Evolutionary conservation across 2,113 vertebrate genomes (phyloP), one percentile per base, ranked within the genome.

Genomic region (Festucalex cinctus): DNA sequence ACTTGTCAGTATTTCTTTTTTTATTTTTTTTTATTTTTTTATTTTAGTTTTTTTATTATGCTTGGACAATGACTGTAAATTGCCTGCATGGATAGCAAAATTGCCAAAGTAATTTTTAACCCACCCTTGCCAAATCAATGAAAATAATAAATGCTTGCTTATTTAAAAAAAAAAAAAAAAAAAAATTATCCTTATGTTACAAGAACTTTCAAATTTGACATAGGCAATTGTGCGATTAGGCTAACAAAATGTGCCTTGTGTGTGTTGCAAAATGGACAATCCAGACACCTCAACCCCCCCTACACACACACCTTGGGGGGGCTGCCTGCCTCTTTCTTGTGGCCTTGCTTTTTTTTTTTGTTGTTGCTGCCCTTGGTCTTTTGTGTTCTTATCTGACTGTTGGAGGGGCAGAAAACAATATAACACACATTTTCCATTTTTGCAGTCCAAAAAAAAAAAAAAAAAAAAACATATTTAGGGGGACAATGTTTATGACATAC

Each of bases 61-160:
- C 67, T 70, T 62, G 51, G 71, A 74, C 78, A 69, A 69, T 81
- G 61, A 32, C 28, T 75, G 49, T 80, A 56, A 72, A 76, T 66
- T 53, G 22, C 22, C 22, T 5, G 12, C 24, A 22, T 26, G 5
- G 16, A 24, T 54, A 26, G 22, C 51, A 24, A 12, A 28, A 54
- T 26, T 54, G 51, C 51, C 22, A 9, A 24, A 53, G 51, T 24
- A 12, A 26, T 54, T 26, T 54, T 54, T 26, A 28, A 54, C 51
- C 14, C 22, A 26, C 22, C 22, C 9, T 13, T 26, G 14, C 51
- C 51, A 54, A 54, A 54, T 54, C 24, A 54, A 26, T 26, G 5
- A 51, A 46, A 46, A 19, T 41, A 41, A 9, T 12, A 41, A 41
- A 32, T 41, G 9, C 1, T 19, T 46, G 17, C 17, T 46, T n/a